Conservation (phyloP, 2,888 invertebrate species). For the Leptopterna dolabrata region DNA sequence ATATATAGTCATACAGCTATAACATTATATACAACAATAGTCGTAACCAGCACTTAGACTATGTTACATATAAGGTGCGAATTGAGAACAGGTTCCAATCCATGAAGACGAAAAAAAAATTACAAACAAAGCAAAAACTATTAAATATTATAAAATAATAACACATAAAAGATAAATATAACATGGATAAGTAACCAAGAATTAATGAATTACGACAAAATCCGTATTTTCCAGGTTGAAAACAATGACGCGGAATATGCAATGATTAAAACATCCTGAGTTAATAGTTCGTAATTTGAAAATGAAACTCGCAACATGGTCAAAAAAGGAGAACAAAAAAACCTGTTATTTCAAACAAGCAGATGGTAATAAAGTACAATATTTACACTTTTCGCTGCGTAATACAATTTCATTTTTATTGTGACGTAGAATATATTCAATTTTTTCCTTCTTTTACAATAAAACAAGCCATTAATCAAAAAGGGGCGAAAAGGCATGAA, state of each 20-base stretch:
- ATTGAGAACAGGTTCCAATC: constrained; percentile 55
- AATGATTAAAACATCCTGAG: neutral
- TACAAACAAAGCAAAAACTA: constrained; percentile 45
- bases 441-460: constrained; percentile 40
- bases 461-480: constrained; percentile 55
- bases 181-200: constrained; percentile 48
- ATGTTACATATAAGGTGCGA: constrained; percentile 59
- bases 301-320: neutral
- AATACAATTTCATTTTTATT: constrained; percentile 12
- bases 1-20: constrained; percentile 58
- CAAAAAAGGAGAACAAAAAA: constrained; percentile 55
- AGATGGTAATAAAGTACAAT: constrained; percentile 59
- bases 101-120: constrained; percentile 26
- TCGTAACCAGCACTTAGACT: constrained; percentile 60
- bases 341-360: constrained; percentile 46
- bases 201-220: constrained; percentile 16
- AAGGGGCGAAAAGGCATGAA: constrained; percentile 49
- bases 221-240: constrained; percentile 7
- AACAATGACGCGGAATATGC: neutral
- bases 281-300: neutral
- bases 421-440: constrained; percentile 44
- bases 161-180: constrained; percentile 25
- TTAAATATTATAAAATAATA: constrained; percentile 49
- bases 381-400: constrained; percentile 59
- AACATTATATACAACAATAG: constrained; percentile 61